Base-by-base conservation (phyloP, 1,140 invertebrate genomes). In the Asobara japonica region DNA sequence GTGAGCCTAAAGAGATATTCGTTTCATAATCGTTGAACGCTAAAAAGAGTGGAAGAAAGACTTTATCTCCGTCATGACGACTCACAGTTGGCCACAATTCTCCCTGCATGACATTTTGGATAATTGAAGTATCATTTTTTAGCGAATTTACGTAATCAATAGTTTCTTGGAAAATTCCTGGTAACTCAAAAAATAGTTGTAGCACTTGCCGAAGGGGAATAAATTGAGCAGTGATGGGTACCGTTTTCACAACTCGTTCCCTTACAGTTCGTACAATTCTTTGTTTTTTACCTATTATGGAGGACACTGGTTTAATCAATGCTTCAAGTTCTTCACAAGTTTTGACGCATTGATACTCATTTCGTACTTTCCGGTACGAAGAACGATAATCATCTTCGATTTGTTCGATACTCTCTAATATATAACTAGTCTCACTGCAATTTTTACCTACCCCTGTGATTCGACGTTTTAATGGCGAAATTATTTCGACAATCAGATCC, bases 81-180 rank as follows among this genome's bases (percentile, higher is more conserved):
- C 27, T 18, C 27, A 64, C 4, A 13, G 30, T 65, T 22, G 45
- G 29, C 69, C 69, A 65, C 13, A 65, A 31, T 30, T 72, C 27
- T 22, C 65, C 69, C 68, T 74, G 69, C 2, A 74, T 51, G 29
- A 74, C 30, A 27, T 74, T 74, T 16, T 56, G 41, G 31, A 73
- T 65, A 18, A 65, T 69, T 60, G 3, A 27, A 2, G 51, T 31
- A 20, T 77, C 70, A 51, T 70, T 18, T 38, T 61, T 27, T 6
- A 77, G 22, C 8, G 38, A 65, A 33, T 76, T 25, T 1, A 75
- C 25, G 45, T 76, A 76, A n/a, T 66, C 13, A 10, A 74, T 22
- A 13, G 51, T 73, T 72, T 65, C 36, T 41, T 68, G 13, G 7
- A 72, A 71, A 25, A 76, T 29, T 65, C n/a, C 30, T 7, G 41